Evolutionary conservation across 2,797 vertebrate genomes (phyloP), one percentile per base, ranked within the genome.

Genomic region (Darevskia nairensis): DNA sequence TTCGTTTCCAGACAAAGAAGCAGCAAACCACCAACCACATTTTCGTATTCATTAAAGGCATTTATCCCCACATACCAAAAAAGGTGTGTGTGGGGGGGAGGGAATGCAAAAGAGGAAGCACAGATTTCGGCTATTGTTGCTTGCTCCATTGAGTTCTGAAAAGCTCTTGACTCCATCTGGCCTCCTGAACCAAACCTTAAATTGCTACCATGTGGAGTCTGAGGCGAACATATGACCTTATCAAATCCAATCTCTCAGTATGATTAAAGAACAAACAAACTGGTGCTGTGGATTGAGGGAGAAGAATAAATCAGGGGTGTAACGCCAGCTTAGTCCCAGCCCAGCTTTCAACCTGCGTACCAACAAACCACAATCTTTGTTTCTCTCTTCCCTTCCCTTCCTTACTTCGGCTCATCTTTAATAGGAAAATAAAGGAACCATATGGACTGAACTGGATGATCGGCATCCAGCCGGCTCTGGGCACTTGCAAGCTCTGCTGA

Each of bases 1-100:
- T 89, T 35, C 35, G 35, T 35, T 35, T 86, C 79, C 32, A 89
- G 79, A 89, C 88, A 89, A 89, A 89, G 88, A 50, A 35, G 44
- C 78, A 82, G 84, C 79, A 75, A 86, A 69, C 84, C 61, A 41
- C 83, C 71, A 69, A 69, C 72, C 32, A 13, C 61, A 41, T 68
- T 68, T 32, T n/a, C 21, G 21, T 75, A 50, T 89, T 86, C 84
- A 82, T 89, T 86, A 81, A 86, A 77, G 44, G 50, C 78, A 81
- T 89, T 89, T 77, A 86, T 81, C 72, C 84, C 23, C 71, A 69
- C 55, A 44, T 44, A 85, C 23, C 35, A 13, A 29, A 19, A 32
- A 32, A 35, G n/a, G 50, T 55, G 3, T 4, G 39, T 35, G 35
- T 35, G 39, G 39, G 39, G 39, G 50, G 50, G 50, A 3, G 46